These are phyloP conservation scores for Rostratula benghalensis DNA, from an alignment of 2,113 vertebrate genomes.

Conservation along the genomic window DNA sequence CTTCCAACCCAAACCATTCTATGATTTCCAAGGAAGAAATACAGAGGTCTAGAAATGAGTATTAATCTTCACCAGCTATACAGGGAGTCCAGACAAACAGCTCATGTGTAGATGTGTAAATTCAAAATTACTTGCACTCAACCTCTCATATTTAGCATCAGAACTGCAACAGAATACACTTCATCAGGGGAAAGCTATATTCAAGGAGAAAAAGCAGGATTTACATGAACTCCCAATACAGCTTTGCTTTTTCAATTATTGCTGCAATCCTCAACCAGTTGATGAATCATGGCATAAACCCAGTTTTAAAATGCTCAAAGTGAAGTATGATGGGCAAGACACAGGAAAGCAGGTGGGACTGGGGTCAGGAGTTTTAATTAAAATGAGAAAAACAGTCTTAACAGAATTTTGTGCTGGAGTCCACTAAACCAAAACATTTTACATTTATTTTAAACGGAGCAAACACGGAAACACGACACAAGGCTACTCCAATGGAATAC, in stretches of 20 bases:
- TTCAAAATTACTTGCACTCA: background rate
- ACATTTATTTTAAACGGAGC: background rate
- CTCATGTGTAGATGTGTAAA: background rate
- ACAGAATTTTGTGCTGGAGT: background rate
- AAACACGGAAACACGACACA: rapidly evolving
- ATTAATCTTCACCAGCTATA: background rate
- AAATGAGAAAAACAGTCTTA: background rate
- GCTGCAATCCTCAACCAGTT: background rate
- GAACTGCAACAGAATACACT: background rate
- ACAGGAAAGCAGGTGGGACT: background rate
- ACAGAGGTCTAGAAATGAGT: background rate
- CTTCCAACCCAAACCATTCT: no score
- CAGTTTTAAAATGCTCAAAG: background rate
- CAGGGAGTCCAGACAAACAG: background rate
- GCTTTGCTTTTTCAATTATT: background rate
- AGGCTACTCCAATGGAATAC: background rate
- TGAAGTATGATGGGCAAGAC: background rate
- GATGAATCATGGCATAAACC: background rate
- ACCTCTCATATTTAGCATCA: background rate
- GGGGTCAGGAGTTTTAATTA: background rate
- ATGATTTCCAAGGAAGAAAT: background rate
- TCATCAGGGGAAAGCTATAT: background rate
- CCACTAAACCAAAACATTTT: background rate
- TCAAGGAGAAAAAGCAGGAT: background rate
- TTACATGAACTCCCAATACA: background rate